Evolutionary conservation across 2,113 vertebrate genomes (phyloP), one percentile per base, ranked within the genome.

Genomic region (Pandion haliaetus): DNA sequence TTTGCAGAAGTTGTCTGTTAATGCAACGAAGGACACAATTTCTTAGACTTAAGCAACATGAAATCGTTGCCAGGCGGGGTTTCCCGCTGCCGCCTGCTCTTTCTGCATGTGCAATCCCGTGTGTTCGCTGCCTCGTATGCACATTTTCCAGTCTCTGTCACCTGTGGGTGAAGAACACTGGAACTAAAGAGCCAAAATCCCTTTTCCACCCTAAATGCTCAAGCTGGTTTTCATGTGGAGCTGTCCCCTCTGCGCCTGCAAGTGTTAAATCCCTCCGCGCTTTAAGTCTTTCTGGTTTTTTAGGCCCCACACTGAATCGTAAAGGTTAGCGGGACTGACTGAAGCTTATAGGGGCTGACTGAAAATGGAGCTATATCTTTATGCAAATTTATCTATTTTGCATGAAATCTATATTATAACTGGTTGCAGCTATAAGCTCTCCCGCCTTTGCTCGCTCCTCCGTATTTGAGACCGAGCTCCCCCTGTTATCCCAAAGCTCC

Each of bases 161-260:
- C 82, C 79, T 23, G 55, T 32, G 50, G 21, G 45, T 29, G 34
- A 59, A 38, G 49, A 54, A 40, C 45, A 9, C 31, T 9, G 4
- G 47, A 55, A 38, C 42, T 15, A 25, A 92, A 57, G 25, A n/a
- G 20, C 67, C 79, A 14, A 58, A 92, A 90, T 74, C 69, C 32
- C 29, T 73, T 82, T 81, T 72, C 50, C 25, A 16, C 17, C 55
- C 63, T 11, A 23, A 70, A 38, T 8, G 19, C 66, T 78, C 6
- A 0, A 1, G 3, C 19, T 2, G 6, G 5, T 85, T 86, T 91
- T 18, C n/a, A 1, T 0, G 1, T 19, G 70, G 38, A 70, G 58
- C n/a, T 52, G 2, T 57, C 12, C 70, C 58, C 7, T 0, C 7
- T 6, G 17, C 0, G 0, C 28, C 29, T 76, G 44, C 44, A 45